Base-by-base conservation (phyloP, 2,797 vertebrate genomes). In the Octomys mimax region DNA sequence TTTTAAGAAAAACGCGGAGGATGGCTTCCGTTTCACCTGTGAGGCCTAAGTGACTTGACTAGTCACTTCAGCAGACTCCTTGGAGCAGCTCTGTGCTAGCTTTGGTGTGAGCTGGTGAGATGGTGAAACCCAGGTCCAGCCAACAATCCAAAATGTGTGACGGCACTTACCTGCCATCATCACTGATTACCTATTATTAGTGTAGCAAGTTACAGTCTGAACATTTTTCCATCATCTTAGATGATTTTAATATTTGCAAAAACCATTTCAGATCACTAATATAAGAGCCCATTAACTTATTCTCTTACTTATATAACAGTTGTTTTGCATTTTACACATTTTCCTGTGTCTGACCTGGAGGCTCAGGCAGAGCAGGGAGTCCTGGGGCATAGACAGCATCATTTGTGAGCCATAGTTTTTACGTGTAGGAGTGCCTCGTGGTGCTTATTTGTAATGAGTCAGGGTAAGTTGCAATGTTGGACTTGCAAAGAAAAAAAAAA, bases 401-500 rank as follows among this genome's bases (percentile, higher is more conserved):
- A 49, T 36, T n/a, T 80, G 36, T 87, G 46, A 87, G 61, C 46
- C 66, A 61, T 79, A 61, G 18, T 16, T 12, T 46, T 81, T 66
- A 61, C n/a, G 39, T 46, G 21, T 1, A n/a, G 28, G 36, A n/a
- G 33, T 19, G 42, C 52, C 26, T 78, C 26, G 18, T 16, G 42
- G 31, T 19, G 62, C 22, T 70, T 64, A 52, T 78, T 36, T 78
- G 57, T 62, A 91, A 86, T 33, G 89, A 68, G 59, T 36, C 61
- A 78, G 54, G 62, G 42, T 36, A 87, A 75, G 52, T 80, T 70
- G 62, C 61, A 66, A 52, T 31, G 81, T 18, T 95, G 89, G 46
- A 89, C 95, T 84, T 82, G 59, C 66, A 93, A 97, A 93, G 54
- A 81, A 84, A 81, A 83, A 70, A 21, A n/a, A 24, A 5, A 21